Conservation (phyloP, 2,888 invertebrate species). For the Cyclophora punctaria region DNA sequence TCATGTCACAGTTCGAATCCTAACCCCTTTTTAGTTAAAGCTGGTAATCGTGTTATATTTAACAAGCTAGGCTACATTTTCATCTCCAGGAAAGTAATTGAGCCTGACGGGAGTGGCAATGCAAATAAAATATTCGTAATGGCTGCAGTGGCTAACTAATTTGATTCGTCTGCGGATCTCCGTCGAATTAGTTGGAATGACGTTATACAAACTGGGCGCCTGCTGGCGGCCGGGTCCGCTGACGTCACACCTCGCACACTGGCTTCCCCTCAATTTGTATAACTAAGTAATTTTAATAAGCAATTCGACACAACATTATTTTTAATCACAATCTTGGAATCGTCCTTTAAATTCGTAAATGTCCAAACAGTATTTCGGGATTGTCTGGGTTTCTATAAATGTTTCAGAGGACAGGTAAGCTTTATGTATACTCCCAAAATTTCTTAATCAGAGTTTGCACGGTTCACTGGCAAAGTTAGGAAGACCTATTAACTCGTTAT, state of each 20-base stretch:
- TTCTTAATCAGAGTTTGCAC: conserved; percentile 19
- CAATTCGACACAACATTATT: not conserved
- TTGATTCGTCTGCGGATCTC: conserved; percentile 64
- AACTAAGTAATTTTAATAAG: not conserved
- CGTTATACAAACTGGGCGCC: conserved; percentile 33
- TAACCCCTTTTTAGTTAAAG: too few relatives aligned
- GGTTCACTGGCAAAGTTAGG: conserved; percentile 47
- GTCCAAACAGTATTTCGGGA: too few relatives aligned
- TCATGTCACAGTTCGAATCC: too few relatives aligned
- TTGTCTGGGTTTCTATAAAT: too few relatives aligned
- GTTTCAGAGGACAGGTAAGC: conserved; percentile 5
- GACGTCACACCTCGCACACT: conserved; percentile 15
- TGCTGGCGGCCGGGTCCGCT: conserved; percentile 7
- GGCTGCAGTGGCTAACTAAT: conserved; percentile 62
- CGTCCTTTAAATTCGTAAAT: too few relatives aligned
- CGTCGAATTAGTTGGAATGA: conserved; percentile 55
- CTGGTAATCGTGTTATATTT: too few relatives aligned
- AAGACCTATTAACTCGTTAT: conserved; percentile 71
- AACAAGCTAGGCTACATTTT: conserved; percentile 2
- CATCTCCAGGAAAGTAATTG: conserved; percentile 30
- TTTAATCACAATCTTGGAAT: too few relatives aligned
- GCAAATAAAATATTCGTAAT: conserved; percentile 69
- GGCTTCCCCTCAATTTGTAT: conserved; percentile 18
- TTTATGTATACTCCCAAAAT: conserved; percentile 7
- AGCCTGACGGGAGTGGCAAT: conserved; percentile 39